A percentile compares a stretch with the other conserved stretches of the same genome.
phyloP scores from a whole-genome alignment of 2,797 vertebrate genomes.

The Vireo griseus region DNA sequence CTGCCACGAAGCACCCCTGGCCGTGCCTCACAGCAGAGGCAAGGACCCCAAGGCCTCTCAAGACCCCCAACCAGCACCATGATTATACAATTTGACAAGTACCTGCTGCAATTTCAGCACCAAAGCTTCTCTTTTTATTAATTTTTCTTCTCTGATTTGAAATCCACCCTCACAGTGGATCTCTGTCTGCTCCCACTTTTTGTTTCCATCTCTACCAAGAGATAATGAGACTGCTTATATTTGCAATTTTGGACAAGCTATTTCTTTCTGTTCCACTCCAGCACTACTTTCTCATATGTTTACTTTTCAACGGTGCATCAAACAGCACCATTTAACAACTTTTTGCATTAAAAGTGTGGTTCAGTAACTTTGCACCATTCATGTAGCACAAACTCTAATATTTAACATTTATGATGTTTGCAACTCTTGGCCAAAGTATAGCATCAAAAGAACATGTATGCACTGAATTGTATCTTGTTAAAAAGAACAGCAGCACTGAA shows the following conservation, averaged over 20 bases:
- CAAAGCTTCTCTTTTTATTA: neutral
- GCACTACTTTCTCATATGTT: neutral
- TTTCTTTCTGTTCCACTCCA: neutral
- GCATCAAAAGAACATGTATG: conserved; percentile 31
- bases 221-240: neutral
- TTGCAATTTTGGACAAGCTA: neutral
- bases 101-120: neutral
- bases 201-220: neutral
- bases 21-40: accelerated
- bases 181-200: neutral
- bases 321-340: neutral
- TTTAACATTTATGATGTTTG: neutral
- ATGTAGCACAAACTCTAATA: neutral
- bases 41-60: neutral
- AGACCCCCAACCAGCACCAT: neutral
- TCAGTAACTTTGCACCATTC: neutral
- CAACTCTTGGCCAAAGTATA: conserved; percentile 4
- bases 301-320: neutral
- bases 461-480: conserved; percentile 37
- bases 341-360: neutral
- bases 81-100: neutral
- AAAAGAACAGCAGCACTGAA: conserved; percentile 49
- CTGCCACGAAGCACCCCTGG: neutral
- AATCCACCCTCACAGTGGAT: neutral
- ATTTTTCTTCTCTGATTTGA: neutral